Evolutionary conservation across 1,140 invertebrate genomes (phyloP).

Genomic region (Thrips palmi): DNA sequence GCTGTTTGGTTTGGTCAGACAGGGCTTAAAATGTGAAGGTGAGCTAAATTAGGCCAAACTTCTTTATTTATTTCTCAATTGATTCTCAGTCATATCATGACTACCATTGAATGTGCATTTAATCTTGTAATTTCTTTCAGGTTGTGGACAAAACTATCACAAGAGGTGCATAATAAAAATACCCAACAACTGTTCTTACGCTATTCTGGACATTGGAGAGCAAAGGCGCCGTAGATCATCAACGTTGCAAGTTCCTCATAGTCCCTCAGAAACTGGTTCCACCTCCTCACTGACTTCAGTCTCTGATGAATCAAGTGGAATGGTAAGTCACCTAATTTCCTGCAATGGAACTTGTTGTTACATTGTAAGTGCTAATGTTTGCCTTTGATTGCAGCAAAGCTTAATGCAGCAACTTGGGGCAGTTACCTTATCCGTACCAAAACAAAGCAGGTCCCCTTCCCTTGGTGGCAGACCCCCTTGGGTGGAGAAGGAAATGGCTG

Average conservation of each 20-base stretch:
- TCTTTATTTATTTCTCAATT: slow-evolving; percentile 5
- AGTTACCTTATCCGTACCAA: too few relatives aligned
- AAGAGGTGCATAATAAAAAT: slow-evolving; percentile 97
- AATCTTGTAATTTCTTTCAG: slow-evolving; percentile 29
- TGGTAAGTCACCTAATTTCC: too few relatives aligned
- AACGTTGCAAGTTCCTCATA: slow-evolving; percentile 40
- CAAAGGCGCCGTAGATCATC: slow-evolving; percentile 31
- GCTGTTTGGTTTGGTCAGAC: slow-evolving; percentile 92
- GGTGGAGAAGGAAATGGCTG: slow-evolving; percentile 52
- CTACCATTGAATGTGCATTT: neutral
- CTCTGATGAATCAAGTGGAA: slow-evolving; percentile 25
- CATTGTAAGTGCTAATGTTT: too few relatives aligned
- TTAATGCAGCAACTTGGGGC: too few relatives aligned
- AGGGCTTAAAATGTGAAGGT: slow-evolving; percentile 98
- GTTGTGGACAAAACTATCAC: slow-evolving; percentile 94
- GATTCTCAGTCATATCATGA: slow-evolving; percentile 4
- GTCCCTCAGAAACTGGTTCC: slow-evolving; percentile 38
- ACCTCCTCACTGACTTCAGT: slow-evolving; percentile 27
- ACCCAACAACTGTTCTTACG: slow-evolving; percentile 81
- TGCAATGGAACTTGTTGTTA: too few relatives aligned
- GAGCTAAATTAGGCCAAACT: slow-evolving; percentile 16
- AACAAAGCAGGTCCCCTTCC: slow-evolving; percentile 47
- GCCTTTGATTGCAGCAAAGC: too few relatives aligned
- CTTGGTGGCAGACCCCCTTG: slow-evolving; percentile 51
- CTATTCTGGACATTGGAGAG: slow-evolving; percentile 25